phyloP scores from a whole-genome alignment of 2,888 invertebrate species.

The Aricia artaxerxes region DNA sequence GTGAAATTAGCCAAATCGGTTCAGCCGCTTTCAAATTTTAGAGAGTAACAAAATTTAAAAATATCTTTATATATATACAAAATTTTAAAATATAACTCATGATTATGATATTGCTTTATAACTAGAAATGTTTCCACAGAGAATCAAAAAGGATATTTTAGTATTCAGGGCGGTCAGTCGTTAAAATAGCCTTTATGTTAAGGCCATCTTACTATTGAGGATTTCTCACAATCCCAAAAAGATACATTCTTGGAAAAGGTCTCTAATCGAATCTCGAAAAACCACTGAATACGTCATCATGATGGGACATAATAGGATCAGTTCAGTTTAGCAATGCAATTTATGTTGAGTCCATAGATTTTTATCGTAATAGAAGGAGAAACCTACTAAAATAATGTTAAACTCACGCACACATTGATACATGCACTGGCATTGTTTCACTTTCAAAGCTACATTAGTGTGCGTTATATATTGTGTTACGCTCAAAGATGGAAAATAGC shows the following conservation, averaged over 20 bases:
- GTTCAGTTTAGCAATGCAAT: neutral
- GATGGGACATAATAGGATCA: neutral
- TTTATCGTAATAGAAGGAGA: neutral
- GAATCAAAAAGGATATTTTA: neutral
- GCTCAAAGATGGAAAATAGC: too few relatives aligned
- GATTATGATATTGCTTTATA: neutral
- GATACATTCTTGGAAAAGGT: neutral
- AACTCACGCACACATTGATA: too few relatives aligned
- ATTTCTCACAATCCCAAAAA: neutral
- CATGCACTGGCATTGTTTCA: too few relatives aligned
- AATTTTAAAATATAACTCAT: neutral
- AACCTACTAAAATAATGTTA: too few relatives aligned
- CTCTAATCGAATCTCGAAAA: neutral
- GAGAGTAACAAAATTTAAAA: too few relatives aligned
- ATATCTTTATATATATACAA: too few relatives aligned
- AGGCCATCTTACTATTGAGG: neutral
- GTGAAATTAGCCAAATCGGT: too few relatives aligned
- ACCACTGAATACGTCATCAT: neutral
- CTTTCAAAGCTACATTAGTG: too few relatives aligned
- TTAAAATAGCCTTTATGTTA: neutral
- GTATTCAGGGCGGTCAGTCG: neutral
- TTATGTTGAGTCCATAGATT: conserved; percentile 3
- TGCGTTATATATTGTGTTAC: too few relatives aligned
- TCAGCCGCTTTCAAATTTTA: too few relatives aligned
- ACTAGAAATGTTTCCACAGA: neutral